Conservation (phyloP, 2,888 invertebrate species). For the Nomada lathburiana region DNA sequence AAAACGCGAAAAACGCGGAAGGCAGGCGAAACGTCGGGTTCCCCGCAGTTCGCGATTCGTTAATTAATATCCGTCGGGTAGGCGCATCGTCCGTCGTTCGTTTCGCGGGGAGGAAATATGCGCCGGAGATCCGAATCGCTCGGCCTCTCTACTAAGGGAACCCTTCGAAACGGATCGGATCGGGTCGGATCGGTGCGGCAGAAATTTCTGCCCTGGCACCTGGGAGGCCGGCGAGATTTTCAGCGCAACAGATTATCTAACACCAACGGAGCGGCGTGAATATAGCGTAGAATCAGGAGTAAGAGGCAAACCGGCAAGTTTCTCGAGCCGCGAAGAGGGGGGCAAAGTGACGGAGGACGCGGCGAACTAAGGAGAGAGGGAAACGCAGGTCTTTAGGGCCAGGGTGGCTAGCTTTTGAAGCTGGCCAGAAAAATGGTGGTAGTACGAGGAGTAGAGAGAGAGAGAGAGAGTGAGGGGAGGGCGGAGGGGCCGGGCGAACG, state of each 20-base stretch:
- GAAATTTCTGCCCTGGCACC: background rate
- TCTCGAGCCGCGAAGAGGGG: constrained; percentile 24
- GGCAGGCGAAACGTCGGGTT: constrained; percentile 1
- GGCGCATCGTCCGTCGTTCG: background rate
- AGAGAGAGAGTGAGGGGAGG: background rate
- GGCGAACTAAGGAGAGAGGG: constrained; percentile 44
- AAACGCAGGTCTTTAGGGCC: constrained; percentile 59
- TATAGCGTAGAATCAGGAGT: constrained; percentile 56
- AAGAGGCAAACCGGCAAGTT: constrained; percentile 34
- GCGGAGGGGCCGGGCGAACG: constrained; percentile 54
- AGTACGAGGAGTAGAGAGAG: constrained; percentile 37
- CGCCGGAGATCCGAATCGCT: constrained; percentile 2
- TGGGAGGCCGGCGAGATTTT: constrained; percentile 71
- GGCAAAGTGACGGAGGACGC: constrained; percentile 46
- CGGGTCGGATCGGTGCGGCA: constrained; percentile 18
- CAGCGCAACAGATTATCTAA: constrained; percentile 80
- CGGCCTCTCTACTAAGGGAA: too few species aligned
- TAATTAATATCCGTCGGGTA: background rate
- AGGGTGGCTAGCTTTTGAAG: constrained; percentile 70
- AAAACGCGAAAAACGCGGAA: constrained; percentile 9
- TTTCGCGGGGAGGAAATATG: background rate
- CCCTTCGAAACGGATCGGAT: background rate
- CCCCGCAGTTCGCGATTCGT: background rate
- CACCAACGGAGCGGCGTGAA: constrained; percentile 66
- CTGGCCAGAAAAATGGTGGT: constrained; percentile 64